Evolutionary conservation across 2,113 vertebrate genomes (phyloP).

Genomic region (Chionomys nivalis): DNA sequence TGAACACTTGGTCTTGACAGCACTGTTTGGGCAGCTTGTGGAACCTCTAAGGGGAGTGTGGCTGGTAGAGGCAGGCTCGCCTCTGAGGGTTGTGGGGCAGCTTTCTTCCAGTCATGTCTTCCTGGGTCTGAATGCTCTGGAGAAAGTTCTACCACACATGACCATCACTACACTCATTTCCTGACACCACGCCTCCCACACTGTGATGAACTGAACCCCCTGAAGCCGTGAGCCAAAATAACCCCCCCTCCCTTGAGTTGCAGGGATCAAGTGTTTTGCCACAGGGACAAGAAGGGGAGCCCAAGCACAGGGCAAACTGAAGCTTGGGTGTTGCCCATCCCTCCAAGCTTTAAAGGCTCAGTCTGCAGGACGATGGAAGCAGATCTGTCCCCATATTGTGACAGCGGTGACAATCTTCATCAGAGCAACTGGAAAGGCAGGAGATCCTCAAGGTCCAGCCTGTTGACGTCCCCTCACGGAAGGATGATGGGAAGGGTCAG

Average conservation of each 20-base stretch:
- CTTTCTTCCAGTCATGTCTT: neutral
- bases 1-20: neutral
- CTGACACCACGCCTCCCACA: neutral
- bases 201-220: neutral
- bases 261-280: neutral
- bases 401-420: neutral
- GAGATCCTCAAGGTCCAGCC: neutral
- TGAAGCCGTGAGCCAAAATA: neutral
- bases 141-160: neutral
- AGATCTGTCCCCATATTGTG: neutral
- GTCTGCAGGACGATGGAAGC: neutral
- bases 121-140: neutral
- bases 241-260: neutral
- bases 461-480: neutral
- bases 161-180: neutral
- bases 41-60: neutral
- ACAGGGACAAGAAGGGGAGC: neutral
- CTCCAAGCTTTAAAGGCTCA: neutral
- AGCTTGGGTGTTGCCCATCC: neutral
- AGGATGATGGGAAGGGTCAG: neutral
- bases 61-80: neutral
- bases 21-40: neutral
- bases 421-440: neutral
- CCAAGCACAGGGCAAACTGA: too few species aligned
- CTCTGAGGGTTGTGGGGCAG: neutral